Evolutionary conservation across 1,140 invertebrate species (phyloP), one percentile per base, ranked within the genome.

Genomic region (Lordiphosa clarofinis): DNA sequence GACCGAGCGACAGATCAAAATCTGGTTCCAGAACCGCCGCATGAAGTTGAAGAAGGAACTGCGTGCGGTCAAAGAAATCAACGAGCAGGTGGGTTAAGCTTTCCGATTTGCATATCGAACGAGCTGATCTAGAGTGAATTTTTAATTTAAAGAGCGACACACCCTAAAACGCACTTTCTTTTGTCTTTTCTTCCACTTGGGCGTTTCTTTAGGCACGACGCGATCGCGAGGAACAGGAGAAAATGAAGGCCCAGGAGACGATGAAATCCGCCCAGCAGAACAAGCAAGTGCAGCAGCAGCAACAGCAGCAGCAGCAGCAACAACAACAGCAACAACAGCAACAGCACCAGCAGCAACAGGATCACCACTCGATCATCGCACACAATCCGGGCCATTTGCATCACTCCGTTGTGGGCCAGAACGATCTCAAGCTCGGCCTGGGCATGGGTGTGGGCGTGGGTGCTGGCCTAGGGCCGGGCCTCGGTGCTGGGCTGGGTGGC

Each of bases 31-130:
- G 90, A 98, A 98, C 90, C 92, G 97, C 55, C 93, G 97, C 86
- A 99, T 99, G 97, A 99, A 99, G 90, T 93, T 98, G 90, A 99
- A 99, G 92, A 99, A 99, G 86, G 96, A 98, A 87, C 89, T 97
- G 54, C 91, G 96, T 42, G 96, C 96, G 9, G 96, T 97, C 8
- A 97, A 97, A 87, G 96, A 97, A 90, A 97, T 97, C 81, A 97
- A 98, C 91, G 96, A 98, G 87, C 96, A 97, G 89, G 96, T 89
- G 59, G 62, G 68, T 55, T 33, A 19, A n/a, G n/a, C 8, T 3
- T 5, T 7, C 24, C 8, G 4, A 11, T 50, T 60, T 56, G 33
- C 35, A 56, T 56, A 50, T 42, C 46, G 46, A 10, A 4, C n/a
- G 1, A 33, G 28, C 28, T 31, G 28, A 31, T 31, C 28, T 31